These are phyloP conservation scores for Pristionchus maxplancki DNA, from an alignment of 2,888 invertebrate genomes.

Conservation along the genomic window DNA sequence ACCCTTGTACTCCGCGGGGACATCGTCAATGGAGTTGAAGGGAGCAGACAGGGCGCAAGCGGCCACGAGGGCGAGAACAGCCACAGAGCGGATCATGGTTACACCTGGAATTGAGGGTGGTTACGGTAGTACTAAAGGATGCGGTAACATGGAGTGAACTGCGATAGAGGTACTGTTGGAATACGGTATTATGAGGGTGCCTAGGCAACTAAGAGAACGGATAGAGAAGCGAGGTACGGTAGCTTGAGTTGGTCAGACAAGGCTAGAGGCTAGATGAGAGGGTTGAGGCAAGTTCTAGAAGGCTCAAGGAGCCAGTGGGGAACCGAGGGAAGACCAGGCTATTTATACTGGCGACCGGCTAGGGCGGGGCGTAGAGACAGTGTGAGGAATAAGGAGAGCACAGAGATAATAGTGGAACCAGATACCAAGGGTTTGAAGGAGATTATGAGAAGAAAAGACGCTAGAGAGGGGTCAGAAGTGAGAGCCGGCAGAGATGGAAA, in stretches of 20 bases:
- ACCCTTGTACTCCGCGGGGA: constrained; percentile 74
- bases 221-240: background rate
- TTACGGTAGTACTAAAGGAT: no score
- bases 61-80: constrained; percentile 63
- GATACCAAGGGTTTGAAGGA: background rate
- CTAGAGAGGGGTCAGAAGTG: background rate
- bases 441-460: background rate
- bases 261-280: background rate
- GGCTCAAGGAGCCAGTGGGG: background rate
- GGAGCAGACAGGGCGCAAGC: constrained; percentile 63
- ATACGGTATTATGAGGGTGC: no score
- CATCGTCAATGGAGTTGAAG: constrained; percentile 68
- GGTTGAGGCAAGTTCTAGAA: background rate
- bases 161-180: no score
- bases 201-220: no score
- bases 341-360: background rate
- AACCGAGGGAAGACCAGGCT: background rate
- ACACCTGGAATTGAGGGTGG: constrained; percentile 10
- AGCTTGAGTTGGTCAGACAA: background rate
- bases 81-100: constrained; percentile 59
- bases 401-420: background rate
- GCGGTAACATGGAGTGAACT: no score
- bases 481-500: background rate
- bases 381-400: background rate
- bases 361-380: background rate